phyloP scores from a whole-genome alignment of 37 sponge, comb jelly and placozoan species.

The Mnemiopsis leidyi region DNA sequence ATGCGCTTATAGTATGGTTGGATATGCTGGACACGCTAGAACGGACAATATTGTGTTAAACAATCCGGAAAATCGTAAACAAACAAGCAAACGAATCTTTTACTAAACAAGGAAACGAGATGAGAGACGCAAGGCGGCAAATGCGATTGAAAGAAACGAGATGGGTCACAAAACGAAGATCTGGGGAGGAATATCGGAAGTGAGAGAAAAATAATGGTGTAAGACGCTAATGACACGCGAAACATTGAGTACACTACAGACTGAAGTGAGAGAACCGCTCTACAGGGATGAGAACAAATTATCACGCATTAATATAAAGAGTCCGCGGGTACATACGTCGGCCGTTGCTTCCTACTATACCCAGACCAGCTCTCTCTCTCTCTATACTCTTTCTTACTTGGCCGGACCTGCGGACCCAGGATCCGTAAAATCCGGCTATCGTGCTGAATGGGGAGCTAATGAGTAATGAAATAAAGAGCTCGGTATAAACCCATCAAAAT shows the following conservation, averaged over 20 bases:
- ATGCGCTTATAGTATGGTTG: not conserved
- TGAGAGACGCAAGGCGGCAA: not conserved
- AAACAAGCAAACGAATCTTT: not conserved
- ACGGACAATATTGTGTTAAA: not conserved
- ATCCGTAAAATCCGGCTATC: not conserved
- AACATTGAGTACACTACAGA: not conserved
- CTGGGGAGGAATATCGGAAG: not conserved
- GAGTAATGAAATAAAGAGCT: not conserved
- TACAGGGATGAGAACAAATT: constrained; percentile 31
- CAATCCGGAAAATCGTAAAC: not conserved
- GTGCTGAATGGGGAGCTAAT: not conserved
- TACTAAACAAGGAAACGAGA: not conserved
- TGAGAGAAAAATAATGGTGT: not conserved
- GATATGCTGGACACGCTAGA: not conserved
- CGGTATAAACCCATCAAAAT: constrained; percentile 52
- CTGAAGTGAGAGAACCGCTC: not conserved
- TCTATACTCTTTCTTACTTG: not conserved
- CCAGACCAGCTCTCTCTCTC: not conserved
- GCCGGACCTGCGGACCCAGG: not conserved
- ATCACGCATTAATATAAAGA: constrained; percentile 54
- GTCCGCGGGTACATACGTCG: not conserved
- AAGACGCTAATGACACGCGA: not conserved
- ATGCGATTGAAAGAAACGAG: not conserved
- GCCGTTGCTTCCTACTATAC: not conserved
- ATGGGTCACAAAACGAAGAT: not conserved